Evolutionary conservation across 1,140 invertebrate genomes (phyloP).

Genomic region (Heliothis subflexa): DNA sequence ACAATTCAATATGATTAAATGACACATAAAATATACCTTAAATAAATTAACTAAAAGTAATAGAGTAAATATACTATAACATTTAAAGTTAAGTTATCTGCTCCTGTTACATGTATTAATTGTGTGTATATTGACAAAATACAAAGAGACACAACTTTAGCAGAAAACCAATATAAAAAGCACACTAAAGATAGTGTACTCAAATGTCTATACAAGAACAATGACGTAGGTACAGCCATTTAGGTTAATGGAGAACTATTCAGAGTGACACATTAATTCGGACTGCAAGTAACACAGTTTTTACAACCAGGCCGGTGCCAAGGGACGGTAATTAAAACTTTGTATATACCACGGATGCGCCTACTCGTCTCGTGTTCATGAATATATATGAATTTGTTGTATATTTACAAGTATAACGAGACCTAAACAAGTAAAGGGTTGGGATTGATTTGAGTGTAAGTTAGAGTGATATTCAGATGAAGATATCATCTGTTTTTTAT

Average conservation of each 20-base stretch:
- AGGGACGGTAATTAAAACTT: slow-evolving; percentile 29
- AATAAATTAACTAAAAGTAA: too few relatives aligned
- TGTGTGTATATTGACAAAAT: slow-evolving; percentile 2
- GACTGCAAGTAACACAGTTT: slow-evolving; percentile 3
- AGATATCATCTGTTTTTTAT: too few relatives aligned
- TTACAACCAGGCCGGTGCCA: slow-evolving; percentile 14
- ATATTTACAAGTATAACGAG: not conserved
- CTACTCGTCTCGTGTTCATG: not conserved
- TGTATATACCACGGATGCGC: slow-evolving; percentile 2
- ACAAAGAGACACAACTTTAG: not conserved
- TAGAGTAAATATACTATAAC: too few relatives aligned
- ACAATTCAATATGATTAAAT: too few relatives aligned
- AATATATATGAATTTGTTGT: not conserved
- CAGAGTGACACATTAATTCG: slow-evolving; percentile 23
- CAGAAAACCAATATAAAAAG: not conserved
- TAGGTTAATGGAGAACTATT: slow-evolving; percentile 30
- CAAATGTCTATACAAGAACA: too few relatives aligned
- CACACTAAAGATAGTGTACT: not conserved
- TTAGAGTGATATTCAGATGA: too few relatives aligned
- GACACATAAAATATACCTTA: too few relatives aligned
- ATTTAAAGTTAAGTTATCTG: too few relatives aligned
- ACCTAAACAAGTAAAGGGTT: too few relatives aligned
- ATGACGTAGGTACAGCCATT: not conserved
- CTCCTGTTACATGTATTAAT: too few relatives aligned
- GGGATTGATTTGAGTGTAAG: too few relatives aligned